phyloP scores from a whole-genome alignment of 2,797 vertebrate genomes.

The Pipistrellus pipistrellus region DNA sequence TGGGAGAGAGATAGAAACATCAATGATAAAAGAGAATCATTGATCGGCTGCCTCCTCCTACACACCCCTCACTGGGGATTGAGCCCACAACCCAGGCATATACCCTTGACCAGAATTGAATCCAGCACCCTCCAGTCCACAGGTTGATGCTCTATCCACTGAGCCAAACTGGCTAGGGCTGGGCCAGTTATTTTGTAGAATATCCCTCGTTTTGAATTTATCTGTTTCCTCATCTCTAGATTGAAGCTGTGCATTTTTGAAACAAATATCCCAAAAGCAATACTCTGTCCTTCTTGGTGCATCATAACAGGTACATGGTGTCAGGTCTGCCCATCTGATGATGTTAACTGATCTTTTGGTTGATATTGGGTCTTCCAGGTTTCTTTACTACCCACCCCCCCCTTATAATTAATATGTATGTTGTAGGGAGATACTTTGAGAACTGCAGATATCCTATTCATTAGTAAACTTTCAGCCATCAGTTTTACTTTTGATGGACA shows the following conservation, averaged over 20 bases:
- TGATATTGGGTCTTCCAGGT: neutral
- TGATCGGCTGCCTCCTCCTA: no score
- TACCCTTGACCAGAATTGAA: no score
- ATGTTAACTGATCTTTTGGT: neutral
- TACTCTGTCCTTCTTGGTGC: neutral
- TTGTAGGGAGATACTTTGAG: neutral
- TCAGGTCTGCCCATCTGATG: neutral
- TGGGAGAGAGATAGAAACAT: no score
- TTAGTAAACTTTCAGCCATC: neutral
- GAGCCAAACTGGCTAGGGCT: no score
- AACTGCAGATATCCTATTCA: neutral
- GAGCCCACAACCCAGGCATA: no score
- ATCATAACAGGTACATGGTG: rapidly evolving
- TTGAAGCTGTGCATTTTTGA: neutral
- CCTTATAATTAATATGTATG: neutral
- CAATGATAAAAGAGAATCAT: no score
- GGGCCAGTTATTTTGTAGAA: neutral
- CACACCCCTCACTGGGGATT: no score
- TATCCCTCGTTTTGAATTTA: neutral
- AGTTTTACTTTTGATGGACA: neutral
- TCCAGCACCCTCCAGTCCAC: no score
- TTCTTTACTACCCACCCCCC: neutral
- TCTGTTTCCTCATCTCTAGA: neutral
- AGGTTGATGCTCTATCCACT: no score
- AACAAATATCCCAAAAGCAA: neutral